These are phyloP conservation scores for Lithophane leautieri DNA, from an alignment of 2,888 invertebrate genomes.

Conservation along the genomic window DNA sequence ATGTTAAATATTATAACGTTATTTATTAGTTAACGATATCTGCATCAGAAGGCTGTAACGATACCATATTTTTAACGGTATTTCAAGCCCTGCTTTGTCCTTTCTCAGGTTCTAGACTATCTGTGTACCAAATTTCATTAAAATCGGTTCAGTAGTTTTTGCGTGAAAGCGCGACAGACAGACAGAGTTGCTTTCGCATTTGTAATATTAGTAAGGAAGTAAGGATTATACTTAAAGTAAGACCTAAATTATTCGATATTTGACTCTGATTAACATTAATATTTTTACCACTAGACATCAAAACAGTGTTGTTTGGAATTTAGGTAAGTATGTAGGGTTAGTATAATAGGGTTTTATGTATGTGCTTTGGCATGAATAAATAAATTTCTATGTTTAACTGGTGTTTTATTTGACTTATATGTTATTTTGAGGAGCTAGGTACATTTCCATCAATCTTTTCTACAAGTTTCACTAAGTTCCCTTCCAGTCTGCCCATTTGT, in stretches of 20 bases:
- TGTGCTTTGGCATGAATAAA: constrained; percentile 67
- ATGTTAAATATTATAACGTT: too few relatives aligned
- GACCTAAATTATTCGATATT: constrained; percentile 59
- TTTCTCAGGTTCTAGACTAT: too few relatives aligned
- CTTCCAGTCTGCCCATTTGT: constrained; percentile 82
- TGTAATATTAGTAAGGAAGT: too few relatives aligned
- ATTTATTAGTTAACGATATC: too few relatives aligned
- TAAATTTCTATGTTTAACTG: constrained; percentile 62
- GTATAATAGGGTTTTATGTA: constrained; percentile 58
- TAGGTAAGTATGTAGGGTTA: constrained; percentile 55
- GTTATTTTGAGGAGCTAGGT: constrained; percentile 28
- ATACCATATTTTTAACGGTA: too few relatives aligned
- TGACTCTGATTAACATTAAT: constrained; percentile 59
- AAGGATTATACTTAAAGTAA: constrained; percentile 54
- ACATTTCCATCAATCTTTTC: constrained; percentile 51
- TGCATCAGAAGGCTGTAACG: too few relatives aligned
- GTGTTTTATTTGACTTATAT: constrained; percentile 55
- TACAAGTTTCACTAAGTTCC: constrained; percentile 60
- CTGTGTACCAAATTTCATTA: too few relatives aligned
- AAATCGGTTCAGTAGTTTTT: too few relatives aligned
- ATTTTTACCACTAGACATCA: constrained; percentile 61
- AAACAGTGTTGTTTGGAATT: constrained; percentile 54
- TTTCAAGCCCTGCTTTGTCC: too few relatives aligned
- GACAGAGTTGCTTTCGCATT: too few relatives aligned
- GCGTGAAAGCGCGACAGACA: too few relatives aligned